phyloP scores from a whole-genome alignment of 2,113 vertebrate genomes.

The Pristiophorus japonicus region DNA sequence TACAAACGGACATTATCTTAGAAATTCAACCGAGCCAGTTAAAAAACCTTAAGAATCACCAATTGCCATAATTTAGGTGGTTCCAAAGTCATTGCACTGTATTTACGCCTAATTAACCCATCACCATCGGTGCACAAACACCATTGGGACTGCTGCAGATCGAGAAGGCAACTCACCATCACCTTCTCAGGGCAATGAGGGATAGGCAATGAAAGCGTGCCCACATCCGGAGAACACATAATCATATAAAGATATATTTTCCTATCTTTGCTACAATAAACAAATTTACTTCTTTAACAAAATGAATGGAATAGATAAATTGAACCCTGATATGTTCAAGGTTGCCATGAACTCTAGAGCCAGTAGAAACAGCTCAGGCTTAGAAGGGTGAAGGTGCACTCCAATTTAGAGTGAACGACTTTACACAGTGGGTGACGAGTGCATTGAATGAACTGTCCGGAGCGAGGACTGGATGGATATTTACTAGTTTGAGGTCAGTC shows the following conservation, averaged over 20 bases:
- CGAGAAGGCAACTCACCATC: not conserved
- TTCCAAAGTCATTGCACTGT: not conserved
- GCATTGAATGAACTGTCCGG: not conserved
- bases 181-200: not conserved
- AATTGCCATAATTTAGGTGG: not conserved
- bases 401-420: not conserved
- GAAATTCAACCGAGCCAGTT: not conserved
- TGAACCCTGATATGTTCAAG: not conserved
- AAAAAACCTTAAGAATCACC: not conserved
- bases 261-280: not conserved
- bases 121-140: not conserved
- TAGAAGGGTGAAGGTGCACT: not conserved
- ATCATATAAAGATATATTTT: not conserved
- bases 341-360: not conserved
- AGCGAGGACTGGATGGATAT: not conserved
- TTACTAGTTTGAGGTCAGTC: not conserved
- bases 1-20: no score
- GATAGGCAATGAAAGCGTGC: not conserved
- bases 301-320: not conserved
- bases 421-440: not conserved
- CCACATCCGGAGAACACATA: not conserved
- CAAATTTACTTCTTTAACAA: not conserved
- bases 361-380: not conserved
- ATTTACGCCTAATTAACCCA: not conserved
- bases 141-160: not conserved